Percentiles rank a stretch among this genome's conserved stretches.
Conservation (phyloP, 2,113 vertebrate genomes). For the Hymenochirus boettgeri region DNA sequence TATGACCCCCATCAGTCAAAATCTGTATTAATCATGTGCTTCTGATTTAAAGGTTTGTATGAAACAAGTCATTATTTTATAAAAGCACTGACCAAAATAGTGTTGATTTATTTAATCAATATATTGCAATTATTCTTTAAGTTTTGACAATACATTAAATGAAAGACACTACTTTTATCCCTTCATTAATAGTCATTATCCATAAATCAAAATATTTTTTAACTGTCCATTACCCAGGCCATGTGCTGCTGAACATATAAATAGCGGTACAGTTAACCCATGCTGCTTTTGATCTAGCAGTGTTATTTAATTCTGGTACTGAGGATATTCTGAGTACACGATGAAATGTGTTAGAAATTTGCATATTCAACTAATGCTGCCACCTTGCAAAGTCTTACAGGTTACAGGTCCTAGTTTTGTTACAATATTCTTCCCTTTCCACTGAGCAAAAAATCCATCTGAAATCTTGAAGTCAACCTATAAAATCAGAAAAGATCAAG, state of each 20-base stretch:
- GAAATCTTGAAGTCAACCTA: slow-evolving; percentile 84
- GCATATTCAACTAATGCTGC: slow-evolving; percentile 79
- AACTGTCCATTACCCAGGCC: not conserved
- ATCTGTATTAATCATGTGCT: slow-evolving; percentile 28
- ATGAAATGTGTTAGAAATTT: not conserved
- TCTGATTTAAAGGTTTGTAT: slow-evolving; percentile 28
- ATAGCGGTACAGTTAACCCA: not conserved
- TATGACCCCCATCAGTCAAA: too few relatives aligned
- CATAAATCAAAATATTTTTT: too few relatives aligned
- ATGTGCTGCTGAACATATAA: slow-evolving; percentile 21
- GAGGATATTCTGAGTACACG: not conserved
- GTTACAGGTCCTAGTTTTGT: slow-evolving; percentile 85
- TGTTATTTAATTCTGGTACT: not conserved
- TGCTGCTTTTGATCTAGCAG: not conserved
- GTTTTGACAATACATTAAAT: too few relatives aligned
- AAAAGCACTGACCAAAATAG: slow-evolving; percentile 28
- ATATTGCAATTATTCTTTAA: too few relatives aligned
- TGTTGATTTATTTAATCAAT: not conserved
- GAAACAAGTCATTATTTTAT: slow-evolving; percentile 25
- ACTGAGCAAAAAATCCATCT: slow-evolving; percentile 76
- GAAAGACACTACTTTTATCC: too few relatives aligned
- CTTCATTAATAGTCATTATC: too few relatives aligned
- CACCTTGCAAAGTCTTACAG: slow-evolving; percentile 89
- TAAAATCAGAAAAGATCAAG: slow-evolving; percentile 15
- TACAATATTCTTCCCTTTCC: slow-evolving; percentile 83